Base-by-base conservation (phyloP, 2,797 vertebrate species). In the Arrhamphus sclerolepis region DNA sequence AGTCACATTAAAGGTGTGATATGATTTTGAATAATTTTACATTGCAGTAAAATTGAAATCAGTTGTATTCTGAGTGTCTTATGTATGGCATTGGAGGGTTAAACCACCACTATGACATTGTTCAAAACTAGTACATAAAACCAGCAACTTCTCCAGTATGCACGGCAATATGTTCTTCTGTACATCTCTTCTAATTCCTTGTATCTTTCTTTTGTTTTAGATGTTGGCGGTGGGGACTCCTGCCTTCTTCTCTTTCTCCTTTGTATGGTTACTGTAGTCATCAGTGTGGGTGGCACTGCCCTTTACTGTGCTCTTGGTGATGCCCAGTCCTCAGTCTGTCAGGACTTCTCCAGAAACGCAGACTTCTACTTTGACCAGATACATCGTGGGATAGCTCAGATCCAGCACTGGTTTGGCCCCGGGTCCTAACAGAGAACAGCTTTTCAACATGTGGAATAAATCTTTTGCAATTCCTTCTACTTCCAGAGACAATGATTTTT, bases 211-310 rank as follows among this genome's bases (percentile, higher is more conserved):
- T 60, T 79, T 26, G 6, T 86, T 86, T 59, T 89, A 99, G 98
- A 99, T 66, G 95, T 98, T 54, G 94, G 94, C 29, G 90, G 94
- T 42, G 92, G 94, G 13, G 95, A 97, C 79, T 98, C 97, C 72
- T 99, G 97, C 61, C 77, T 99, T 79, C 93, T 99, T 42, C 93
- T 99, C 66, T 85, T 99, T 76, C 88, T 98, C 75, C 91, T 99
- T 53, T 99, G 97, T 79, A 74, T 99, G 86, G 95, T 92, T 38
- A 99, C 98, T 1, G 96, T 99, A 71, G 94, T 99, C 87, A 95
- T 99, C 73, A 99, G 98, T 16, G 78, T 99, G 20, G 96, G 96
- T 60, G 97, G 97, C 80, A 99, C 98, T 3, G 96, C 98, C 0
- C 76, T 99, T 48, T 99, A 99, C 91, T 99, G 98, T 77, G 93